Evolutionary conservation across 2,113 vertebrate genomes (phyloP).

Genomic region (Rana temporaria): DNA sequence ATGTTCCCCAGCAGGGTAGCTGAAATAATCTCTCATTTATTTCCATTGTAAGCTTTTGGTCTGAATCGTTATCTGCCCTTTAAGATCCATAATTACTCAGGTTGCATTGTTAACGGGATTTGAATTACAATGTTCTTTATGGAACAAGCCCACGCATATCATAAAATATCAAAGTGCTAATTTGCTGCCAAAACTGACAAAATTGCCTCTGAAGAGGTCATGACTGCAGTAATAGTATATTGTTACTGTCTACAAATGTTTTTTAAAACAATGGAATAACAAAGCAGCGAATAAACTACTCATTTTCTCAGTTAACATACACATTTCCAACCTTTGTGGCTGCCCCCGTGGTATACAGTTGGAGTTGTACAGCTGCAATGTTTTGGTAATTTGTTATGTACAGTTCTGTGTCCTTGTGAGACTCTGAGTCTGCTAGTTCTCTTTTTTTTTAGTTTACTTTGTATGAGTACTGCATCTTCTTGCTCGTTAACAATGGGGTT

Average conservation of each 20-base stretch:
- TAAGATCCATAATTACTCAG: slow-evolving; percentile 40
- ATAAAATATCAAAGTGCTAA: slow-evolving; percentile 40
- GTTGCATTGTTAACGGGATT: slow-evolving; percentile 45
- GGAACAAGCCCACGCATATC: slow-evolving; percentile 44
- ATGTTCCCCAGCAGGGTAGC: slow-evolving; percentile 29
- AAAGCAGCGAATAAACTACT: slow-evolving; percentile 5
- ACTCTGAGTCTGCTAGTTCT: too few species aligned
- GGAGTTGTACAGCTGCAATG: background rate
- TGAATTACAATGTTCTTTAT: slow-evolving; percentile 42
- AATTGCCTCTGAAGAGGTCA: slow-evolving; percentile 38
- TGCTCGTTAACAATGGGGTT: too few species aligned
- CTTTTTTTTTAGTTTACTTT: too few species aligned
- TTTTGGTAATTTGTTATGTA: background rate
- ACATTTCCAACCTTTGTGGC: background rate
- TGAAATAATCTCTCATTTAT: slow-evolving; percentile 33
- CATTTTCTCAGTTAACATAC: slow-evolving; percentile 18
- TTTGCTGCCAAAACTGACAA: slow-evolving; percentile 47
- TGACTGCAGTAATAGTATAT: slow-evolving; percentile 30
- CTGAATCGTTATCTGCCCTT: slow-evolving; percentile 25
- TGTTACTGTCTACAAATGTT: slow-evolving; percentile 29
- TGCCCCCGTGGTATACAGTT: background rate
- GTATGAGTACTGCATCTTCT: too few species aligned
- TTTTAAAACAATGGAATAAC: slow-evolving; percentile 30
- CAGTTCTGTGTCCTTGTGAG: background rate
- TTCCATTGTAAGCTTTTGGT: slow-evolving; percentile 19